These are phyloP conservation scores for Lateolabrax maculatus DNA, from an alignment of 2,797 vertebrate genomes.

Conservation along the genomic window DNA sequence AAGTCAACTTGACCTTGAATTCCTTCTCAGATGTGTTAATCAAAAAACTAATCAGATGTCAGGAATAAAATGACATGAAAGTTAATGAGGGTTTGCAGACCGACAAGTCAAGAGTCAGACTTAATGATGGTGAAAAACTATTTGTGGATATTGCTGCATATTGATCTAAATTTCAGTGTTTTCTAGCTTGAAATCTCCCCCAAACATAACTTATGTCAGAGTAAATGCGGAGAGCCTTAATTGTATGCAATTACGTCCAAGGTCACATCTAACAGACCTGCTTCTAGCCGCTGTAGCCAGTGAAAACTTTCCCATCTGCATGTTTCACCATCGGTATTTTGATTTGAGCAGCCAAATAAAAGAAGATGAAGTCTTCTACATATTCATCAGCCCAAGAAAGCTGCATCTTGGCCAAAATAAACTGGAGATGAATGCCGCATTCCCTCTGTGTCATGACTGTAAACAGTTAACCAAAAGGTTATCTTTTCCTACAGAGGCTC, in stretches of 20 bases:
- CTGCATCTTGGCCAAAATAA: slow-evolving; percentile 65
- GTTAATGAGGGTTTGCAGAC: slow-evolving; percentile 53
- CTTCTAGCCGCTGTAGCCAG: slow-evolving; percentile 22
- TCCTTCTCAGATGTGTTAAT: slow-evolving; percentile 71
- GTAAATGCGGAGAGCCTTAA: slow-evolving; percentile 37
- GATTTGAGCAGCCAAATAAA: slow-evolving; percentile 63
- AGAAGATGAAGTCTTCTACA: slow-evolving; percentile 64
- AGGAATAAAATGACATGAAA: slow-evolving; percentile 51
- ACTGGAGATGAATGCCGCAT: slow-evolving; percentile 41
- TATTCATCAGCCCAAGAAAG: slow-evolving; percentile 63
- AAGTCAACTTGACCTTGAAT: slow-evolving; percentile 90
- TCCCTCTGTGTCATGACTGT: slow-evolving; percentile 40
- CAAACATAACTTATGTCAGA: slow-evolving; percentile 23
- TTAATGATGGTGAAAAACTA: slow-evolving; percentile 22
- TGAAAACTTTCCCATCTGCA: slow-evolving; percentile 56
- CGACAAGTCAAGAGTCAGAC: slow-evolving; percentile 14
- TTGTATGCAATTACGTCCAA: slow-evolving; percentile 37
- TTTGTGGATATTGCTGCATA: slow-evolving; percentile 15
- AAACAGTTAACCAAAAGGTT: neutral
- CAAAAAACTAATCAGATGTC: slow-evolving; percentile 63
- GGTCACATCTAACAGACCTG: slow-evolving; percentile 35
- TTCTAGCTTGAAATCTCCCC: slow-evolving; percentile 7
- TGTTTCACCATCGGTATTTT: slow-evolving; percentile 53
- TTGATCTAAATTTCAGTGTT: slow-evolving; percentile 12
- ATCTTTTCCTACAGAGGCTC: neutral